Base-by-base conservation (phyloP, 2,797 vertebrate genomes). In the Peromyscus melanophrys region DNA sequence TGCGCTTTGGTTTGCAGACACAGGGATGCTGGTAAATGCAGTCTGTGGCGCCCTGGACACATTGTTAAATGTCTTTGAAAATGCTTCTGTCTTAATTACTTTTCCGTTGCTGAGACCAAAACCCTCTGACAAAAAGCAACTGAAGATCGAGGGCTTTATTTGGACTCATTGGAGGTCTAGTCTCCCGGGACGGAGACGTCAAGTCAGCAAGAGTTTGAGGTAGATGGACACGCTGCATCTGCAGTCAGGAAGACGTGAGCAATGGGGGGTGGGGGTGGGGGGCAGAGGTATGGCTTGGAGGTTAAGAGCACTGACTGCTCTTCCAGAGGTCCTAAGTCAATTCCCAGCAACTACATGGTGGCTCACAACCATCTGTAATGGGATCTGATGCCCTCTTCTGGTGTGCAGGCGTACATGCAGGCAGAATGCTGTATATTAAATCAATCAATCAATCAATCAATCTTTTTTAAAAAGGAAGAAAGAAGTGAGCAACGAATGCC, bases 1-100 rank as follows among this genome's bases (percentile, higher is more conserved):
- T 27, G 63, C 63, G 21, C 29, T 78, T 89, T 89, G 75, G 49
- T 90, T 87, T 81, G 12, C 49, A 97, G 71, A 63, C 76, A n/a
- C 46, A 49, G 73, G 57, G 59, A 82, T 27, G 21, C 76, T 31
- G 40, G 69, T 57, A 63, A 4, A 0, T 10, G 1, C 8, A 29
- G 4, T 29, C 19, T 49, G 29, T 25, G 57, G n/a, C 29, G n/a
- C 16, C 49, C 37, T 78, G 29, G 83, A 80, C 77, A 75, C 29
- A 23, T 69, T n/a, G 90, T 43, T 92, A 63, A 85, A 81, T 6
- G 8, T 69, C 27, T 57, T 81, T 34, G 43, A 85, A 87, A 67
- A 46, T 63, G 55, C 52, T 57, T 73, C 67, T 4, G 37, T 40
- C 10, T 14, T 67, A 67, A 67, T 37, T 73, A 57, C 46, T 21